phyloP scores from a whole-genome alignment of 2,113 vertebrate species.

The Myotis yumanensis region DNA sequence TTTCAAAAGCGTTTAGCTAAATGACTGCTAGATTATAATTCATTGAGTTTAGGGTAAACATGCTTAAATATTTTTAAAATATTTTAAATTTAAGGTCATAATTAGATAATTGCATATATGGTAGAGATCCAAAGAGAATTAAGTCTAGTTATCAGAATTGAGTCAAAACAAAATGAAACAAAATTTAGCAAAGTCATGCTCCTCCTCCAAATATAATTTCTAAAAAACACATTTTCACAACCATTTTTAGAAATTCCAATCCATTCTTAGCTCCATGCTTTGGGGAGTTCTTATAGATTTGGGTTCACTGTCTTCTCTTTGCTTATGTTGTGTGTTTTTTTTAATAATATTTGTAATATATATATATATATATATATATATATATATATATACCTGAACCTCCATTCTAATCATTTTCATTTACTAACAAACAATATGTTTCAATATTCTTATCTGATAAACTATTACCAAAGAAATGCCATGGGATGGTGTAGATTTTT shows the following conservation, averaged over 20 bases:
- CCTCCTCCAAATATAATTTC: conserved; percentile 6
- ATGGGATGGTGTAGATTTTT: neutral
- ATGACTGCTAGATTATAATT: neutral
- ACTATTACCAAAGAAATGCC: neutral
- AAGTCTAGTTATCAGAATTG: neutral
- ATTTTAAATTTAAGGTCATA: neutral
- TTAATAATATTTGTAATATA: neutral
- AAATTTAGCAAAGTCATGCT: neutral
- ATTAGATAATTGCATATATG: neutral
- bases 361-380: too few species aligned
- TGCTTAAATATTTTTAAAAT: neutral
- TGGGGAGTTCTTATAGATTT: neutral
- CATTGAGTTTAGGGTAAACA: neutral
- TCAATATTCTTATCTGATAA: conserved; percentile 5
- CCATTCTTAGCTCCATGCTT: neutral
- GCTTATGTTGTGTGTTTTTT: neutral
- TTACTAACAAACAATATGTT: neutral
- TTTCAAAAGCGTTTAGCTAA: conserved; percentile 22
- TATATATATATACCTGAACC: neutral
- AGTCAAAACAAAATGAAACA: conserved; percentile 24
- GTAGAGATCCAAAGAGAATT: neutral
- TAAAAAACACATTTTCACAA: conserved; percentile 19
- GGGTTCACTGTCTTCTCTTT: neutral
- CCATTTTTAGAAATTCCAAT: conserved; percentile 4
- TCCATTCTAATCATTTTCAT: neutral